Conservation (phyloP, 2,113 vertebrate genomes). For the Pipra filicauda region DNA sequence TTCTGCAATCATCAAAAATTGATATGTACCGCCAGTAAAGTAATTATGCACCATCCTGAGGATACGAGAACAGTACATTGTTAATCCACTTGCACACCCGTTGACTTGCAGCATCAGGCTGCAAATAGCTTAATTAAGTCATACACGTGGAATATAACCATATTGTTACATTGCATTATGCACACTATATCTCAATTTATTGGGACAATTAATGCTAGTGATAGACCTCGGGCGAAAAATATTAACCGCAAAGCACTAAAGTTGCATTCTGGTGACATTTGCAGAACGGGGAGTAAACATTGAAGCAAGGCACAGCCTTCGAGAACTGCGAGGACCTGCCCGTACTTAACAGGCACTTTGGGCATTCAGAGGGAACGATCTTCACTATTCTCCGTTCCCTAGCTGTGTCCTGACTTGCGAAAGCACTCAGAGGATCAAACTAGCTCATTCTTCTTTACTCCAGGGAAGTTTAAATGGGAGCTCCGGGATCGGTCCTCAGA, state of each 20-base stretch:
- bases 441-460: not conserved
- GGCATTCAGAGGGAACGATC: not conserved
- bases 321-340: not conserved
- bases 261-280: conserved; percentile 61
- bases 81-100: conserved; percentile 84
- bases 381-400: not conserved
- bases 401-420: not conserved
- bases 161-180: conserved; percentile 78
- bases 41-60: conserved; percentile 84
- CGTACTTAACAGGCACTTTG: not conserved
- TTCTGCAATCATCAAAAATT: conserved; percentile 86
- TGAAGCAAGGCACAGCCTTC: not conserved
- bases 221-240: conserved; percentile 71
- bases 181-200: conserved; percentile 83
- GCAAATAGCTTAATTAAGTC: conserved; percentile 88
- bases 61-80: conserved; percentile 78
- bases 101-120: conserved; percentile 83
- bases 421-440: not conserved
- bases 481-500: not conserved
- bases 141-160: conserved; percentile 80
- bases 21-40: conserved; percentile 83
- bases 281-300: not conserved
- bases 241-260: conserved; percentile 41
- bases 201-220: conserved; percentile 79
- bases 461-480: not conserved